Percentiles rank a stretch among this genome's conserved stretches.
phyloP scores from a whole-genome alignment of 2,888 invertebrate species.

The Folsomia manolachei region DNA sequence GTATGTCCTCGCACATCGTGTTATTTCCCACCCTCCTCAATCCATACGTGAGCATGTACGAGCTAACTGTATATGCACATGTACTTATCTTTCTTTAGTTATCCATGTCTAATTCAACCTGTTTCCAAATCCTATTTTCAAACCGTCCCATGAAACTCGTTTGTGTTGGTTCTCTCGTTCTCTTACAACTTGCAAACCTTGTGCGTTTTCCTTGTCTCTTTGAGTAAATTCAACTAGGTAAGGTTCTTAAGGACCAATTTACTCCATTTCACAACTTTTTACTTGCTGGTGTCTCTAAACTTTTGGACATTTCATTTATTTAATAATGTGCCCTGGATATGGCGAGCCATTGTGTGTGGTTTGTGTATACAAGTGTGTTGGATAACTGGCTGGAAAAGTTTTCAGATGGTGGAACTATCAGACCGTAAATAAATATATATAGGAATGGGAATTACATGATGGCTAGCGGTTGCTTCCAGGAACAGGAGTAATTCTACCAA shows the following conservation, averaged over 20 bases:
- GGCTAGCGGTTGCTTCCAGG: neutral
- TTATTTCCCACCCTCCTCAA: conserved; percentile 17
- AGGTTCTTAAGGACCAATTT: conserved; percentile 12
- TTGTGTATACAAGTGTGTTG: too few relatives aligned
- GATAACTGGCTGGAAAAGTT: too few relatives aligned
- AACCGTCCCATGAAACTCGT: conserved; percentile 26
- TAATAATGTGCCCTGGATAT: too few relatives aligned
- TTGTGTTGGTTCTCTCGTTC: too few relatives aligned
- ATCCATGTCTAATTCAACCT: conserved; percentile 25
- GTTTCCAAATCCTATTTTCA: conserved; percentile 24
- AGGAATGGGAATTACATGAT: too few relatives aligned
- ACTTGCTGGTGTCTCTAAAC: neutral
- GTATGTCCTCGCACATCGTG: neutral
- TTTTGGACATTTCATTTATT: neutral
- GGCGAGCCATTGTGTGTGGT: too few relatives aligned
- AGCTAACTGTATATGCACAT: neutral
- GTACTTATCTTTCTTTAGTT: conserved; percentile 23
- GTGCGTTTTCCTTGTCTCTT: neutral
- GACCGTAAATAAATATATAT: too few relatives aligned
- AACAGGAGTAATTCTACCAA: conserved; percentile 20
- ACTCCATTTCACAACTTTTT: conserved; percentile 11
- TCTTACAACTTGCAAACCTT: conserved; percentile 5
- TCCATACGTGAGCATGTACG: neutral
- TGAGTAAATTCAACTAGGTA: neutral
- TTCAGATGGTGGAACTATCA: too few relatives aligned